These are phyloP conservation scores for Galerucella pusilla DNA, from an alignment of 2,888 invertebrate species.

Conservation along the genomic window DNA sequence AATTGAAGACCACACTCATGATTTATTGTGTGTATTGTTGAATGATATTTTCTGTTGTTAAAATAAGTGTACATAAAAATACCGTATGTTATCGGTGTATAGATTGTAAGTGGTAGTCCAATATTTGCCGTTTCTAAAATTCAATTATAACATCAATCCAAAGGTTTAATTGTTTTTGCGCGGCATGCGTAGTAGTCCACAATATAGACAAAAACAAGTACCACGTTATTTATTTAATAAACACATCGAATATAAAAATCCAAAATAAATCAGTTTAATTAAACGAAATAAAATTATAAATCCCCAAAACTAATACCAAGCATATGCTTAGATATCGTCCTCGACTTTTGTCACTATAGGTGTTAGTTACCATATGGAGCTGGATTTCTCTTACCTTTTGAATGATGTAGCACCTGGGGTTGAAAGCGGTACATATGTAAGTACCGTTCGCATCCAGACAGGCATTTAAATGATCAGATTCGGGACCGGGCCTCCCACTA, in stretches of 20 bases:
- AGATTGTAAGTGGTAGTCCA: not conserved
- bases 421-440: constrained; percentile 73
- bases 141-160: constrained; percentile 1
- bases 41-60: too few species aligned
- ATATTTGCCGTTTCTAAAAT: not conserved
- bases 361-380: constrained; percentile 26
- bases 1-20: too few species aligned
- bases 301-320: not conserved
- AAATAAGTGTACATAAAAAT: too few species aligned
- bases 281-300: not conserved
- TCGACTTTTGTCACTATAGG: constrained; percentile 5
- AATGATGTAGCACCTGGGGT: constrained; percentile 73
- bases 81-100: too few species aligned
- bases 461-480: constrained; percentile 62
- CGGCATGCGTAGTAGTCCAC: not conserved
- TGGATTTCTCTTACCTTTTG: constrained; percentile 68
- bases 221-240: constrained; percentile 8
- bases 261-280: not conserved
- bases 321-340: constrained; percentile 22
- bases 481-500: constrained; percentile 37
- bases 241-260: not conserved
- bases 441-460: constrained; percentile 70
- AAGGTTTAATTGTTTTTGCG: not conserved
- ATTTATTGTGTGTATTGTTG: too few species aligned
- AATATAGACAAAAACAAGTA: constrained; percentile 2